These are phyloP conservation scores for Limenitis camilla DNA, from an alignment of 2,888 invertebrate genomes.

Conservation along the genomic window DNA sequence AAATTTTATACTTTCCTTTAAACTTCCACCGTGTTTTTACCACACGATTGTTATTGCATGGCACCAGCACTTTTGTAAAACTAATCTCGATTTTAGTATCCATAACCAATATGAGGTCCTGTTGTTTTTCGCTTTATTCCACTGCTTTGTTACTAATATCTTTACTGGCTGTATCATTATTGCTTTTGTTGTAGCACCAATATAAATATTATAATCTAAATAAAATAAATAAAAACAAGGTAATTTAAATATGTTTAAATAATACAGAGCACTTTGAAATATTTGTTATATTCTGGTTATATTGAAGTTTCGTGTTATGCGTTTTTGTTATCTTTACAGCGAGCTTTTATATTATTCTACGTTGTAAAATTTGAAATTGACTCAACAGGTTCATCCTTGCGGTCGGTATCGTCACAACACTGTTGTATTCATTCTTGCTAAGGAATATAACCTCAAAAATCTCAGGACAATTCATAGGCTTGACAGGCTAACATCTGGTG, in stretches of 20 bases:
- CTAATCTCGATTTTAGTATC: conserved; percentile 5
- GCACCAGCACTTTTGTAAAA: conserved; percentile 7
- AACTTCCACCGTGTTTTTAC: not conserved
- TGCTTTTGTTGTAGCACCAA: conserved; percentile 15
- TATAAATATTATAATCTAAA: conserved; percentile 10
- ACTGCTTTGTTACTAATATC: conserved; percentile 11
- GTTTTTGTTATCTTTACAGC: not conserved
- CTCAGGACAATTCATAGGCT: conserved; percentile 95
- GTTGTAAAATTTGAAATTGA: conserved; percentile 12
- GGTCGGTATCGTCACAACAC: conserved; percentile 98
- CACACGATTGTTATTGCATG: conserved; percentile 19
- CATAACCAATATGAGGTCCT: not conserved
- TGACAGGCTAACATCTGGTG: conserved; percentile 96
- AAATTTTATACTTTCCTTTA: not conserved
- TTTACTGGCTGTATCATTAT: conserved; percentile 12
- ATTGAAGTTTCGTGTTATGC: conserved; percentile 13
- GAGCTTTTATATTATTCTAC: not conserved
- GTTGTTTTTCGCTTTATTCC: conserved; percentile 9
- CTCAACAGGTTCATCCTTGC: conserved; percentile 93
- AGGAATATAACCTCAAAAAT: conserved; percentile 95
- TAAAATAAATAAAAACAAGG: conserved; percentile 1
- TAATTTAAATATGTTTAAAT: not conserved
- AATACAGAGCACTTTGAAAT: not conserved
- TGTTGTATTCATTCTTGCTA: conserved; percentile 95
- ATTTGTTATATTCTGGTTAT: conserved; percentile 37